A percentile compares a stretch with the other conserved stretches of the same genome.
phyloP scores from a whole-genome alignment of 2,888 invertebrate genomes.

The Drosophila diplacantha region DNA sequence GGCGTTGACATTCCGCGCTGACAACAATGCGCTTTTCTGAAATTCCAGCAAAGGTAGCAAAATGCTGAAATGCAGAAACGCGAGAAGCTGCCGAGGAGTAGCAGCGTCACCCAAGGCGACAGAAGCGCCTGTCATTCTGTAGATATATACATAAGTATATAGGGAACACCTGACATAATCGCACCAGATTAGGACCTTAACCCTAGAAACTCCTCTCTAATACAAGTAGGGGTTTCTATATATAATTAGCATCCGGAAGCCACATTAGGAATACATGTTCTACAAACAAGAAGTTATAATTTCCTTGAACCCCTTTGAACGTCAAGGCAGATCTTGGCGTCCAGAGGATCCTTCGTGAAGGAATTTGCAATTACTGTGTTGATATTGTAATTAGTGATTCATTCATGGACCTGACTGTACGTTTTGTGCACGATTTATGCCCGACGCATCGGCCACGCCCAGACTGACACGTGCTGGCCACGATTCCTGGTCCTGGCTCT shows the following conservation, averaged over 20 bases:
- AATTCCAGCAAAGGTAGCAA: constrained; percentile 24
- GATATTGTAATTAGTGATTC: constrained; percentile 40
- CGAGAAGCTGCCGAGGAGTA: constrained; percentile 11
- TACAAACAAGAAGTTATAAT: too few relatives aligned
- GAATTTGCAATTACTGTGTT: constrained; percentile 33
- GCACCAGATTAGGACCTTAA: background rate
- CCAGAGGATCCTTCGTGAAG: background rate
- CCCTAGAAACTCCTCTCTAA: background rate
- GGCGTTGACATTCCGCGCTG: constrained; percentile 45
- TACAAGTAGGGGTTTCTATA: too few relatives aligned
- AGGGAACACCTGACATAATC: constrained; percentile 4
- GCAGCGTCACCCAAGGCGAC: constrained; percentile 32
- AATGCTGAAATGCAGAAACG: constrained; percentile 29
- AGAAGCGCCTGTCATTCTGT: background rate
- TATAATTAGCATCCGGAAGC: background rate
- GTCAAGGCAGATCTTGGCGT: background rate
- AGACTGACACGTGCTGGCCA: constrained; percentile 37
- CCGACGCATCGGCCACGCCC: constrained; percentile 27
- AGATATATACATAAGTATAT: background rate
- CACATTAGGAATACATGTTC: background rate
- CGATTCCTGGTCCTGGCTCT: constrained; percentile 1
- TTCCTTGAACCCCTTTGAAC: background rate
- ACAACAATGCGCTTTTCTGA: constrained; percentile 44
- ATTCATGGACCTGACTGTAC: constrained; percentile 29
- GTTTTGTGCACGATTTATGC: constrained; percentile 46